Evolutionary conservation across 2,797 vertebrate species (phyloP).

Genomic region (Esox lucius): DNA sequence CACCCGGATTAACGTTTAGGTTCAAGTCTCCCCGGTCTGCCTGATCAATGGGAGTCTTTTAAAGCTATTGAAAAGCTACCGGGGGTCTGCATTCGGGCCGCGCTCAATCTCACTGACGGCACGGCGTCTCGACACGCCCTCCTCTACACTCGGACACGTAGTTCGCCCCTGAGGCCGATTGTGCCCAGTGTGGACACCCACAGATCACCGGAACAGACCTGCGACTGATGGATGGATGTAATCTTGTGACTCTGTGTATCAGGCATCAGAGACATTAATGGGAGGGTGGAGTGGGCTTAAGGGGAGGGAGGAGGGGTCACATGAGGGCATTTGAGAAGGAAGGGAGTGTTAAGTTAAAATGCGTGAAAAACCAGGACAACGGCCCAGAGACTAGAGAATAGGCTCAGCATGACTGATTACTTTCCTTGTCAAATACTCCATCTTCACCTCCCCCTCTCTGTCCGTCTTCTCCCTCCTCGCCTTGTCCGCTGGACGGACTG

Average conservation of each 20-base stretch:
- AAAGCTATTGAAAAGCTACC: background rate
- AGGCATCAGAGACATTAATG: background rate
- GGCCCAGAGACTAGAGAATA: no score
- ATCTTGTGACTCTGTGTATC: constrained; percentile 29
- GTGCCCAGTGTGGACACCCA: constrained; percentile 38
- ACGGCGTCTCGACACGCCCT: constrained; percentile 10
- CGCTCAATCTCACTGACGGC: constrained; percentile 13
- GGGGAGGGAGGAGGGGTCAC: constrained; percentile 9
- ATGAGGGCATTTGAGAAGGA: no score
- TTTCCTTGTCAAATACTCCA: constrained; percentile 17
- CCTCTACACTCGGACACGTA: background rate
- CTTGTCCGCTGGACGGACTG: constrained; percentile 24
- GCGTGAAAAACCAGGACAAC: background rate
- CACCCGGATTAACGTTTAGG: background rate
- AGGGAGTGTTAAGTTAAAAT: background rate
- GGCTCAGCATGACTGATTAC: constrained; percentile 55
- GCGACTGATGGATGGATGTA: constrained; percentile 39
- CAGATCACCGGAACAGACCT: constrained; percentile 20
- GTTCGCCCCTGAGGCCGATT: constrained; percentile 34
- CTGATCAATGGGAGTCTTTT: constrained; percentile 14
- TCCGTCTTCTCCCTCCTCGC: constrained; percentile 29
- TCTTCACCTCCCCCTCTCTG: constrained; percentile 9
- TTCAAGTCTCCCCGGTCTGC: background rate
- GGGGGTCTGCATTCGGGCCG: background rate
- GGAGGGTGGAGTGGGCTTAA: background rate